Conservation (phyloP, 2,888 invertebrate genomes). For the Malthinus seriepunctatus region DNA sequence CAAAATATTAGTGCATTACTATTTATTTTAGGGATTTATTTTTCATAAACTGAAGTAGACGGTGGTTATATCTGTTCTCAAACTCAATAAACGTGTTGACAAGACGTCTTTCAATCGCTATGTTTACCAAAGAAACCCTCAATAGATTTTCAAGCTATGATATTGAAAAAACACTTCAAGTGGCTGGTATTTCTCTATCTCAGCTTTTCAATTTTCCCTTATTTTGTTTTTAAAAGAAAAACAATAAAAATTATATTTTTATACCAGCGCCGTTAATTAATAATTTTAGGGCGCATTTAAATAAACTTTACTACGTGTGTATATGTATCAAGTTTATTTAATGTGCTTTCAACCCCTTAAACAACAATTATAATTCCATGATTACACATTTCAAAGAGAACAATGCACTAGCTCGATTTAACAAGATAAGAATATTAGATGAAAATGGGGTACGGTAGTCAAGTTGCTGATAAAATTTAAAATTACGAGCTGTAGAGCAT, state of each 20-base stretch:
- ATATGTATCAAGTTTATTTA: too few relatives aligned
- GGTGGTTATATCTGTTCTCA: constrained; percentile 43
- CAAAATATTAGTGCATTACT: constrained; percentile 21
- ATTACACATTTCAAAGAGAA: too few relatives aligned
- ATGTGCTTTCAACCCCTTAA: too few relatives aligned
- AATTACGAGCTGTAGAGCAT: too few relatives aligned
- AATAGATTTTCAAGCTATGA: constrained; percentile 37
- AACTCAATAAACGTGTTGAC: constrained; percentile 48
- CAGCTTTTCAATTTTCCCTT: constrained; percentile 32
- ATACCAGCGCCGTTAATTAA: background rate
- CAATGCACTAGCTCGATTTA: too few relatives aligned
- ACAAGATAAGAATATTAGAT: too few relatives aligned
- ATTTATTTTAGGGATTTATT: constrained; percentile 49
- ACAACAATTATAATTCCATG: too few relatives aligned
- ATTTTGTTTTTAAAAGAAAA: constrained; percentile 17
- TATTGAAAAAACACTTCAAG: constrained; percentile 34
- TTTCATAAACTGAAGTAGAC: constrained; percentile 46
- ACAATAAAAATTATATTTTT: constrained; percentile 7
- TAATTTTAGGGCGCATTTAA: background rate
- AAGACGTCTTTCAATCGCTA: constrained; percentile 40
- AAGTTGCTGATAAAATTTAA: too few relatives aligned
- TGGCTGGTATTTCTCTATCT: constrained; percentile 22
- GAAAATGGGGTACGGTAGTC: too few relatives aligned
- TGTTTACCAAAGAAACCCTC: constrained; percentile 43
- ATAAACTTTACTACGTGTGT: too few relatives aligned